Evolutionary conservation across 2,888 invertebrate species (phyloP).

Genomic region (Synanthedon andrenaeformis): DNA sequence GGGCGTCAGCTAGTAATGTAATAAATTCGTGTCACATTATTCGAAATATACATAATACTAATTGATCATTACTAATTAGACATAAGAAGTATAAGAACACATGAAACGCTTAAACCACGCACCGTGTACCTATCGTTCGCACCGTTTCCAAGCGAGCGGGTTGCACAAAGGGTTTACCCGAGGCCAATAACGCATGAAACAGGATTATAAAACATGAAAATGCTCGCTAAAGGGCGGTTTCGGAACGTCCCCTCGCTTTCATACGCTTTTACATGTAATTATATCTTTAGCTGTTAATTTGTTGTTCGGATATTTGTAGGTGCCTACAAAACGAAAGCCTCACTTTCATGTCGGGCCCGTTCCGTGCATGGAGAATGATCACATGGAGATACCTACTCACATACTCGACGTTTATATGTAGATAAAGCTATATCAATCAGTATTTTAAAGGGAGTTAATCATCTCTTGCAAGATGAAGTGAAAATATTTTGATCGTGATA

Average conservation of each 20-base stretch:
- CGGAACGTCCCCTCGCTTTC: conserved; percentile 19
- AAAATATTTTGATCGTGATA: no score
- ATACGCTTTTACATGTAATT: conserved; percentile 45
- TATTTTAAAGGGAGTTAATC: no score
- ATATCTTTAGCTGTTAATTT: conserved; percentile 50
- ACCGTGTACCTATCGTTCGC: conserved; percentile 6
- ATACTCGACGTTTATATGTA: no score
- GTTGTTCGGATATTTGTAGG: not conserved
- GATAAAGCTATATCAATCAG: no score
- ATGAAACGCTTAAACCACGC: not conserved
- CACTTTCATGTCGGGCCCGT: not conserved
- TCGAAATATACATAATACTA: not conserved
- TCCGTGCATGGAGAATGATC: not conserved
- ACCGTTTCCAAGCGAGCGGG: conserved; percentile 25
- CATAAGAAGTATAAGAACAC: not conserved
- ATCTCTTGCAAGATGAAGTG: no score
- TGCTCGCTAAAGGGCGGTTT: conserved; percentile 50
- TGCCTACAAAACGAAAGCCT: not conserved
- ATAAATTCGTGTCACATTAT: no score
- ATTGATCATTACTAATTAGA: not conserved
- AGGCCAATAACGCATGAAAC: conserved; percentile 67
- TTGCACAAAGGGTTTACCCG: conserved; percentile 39
- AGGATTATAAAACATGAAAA: conserved; percentile 67
- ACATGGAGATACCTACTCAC: no score
- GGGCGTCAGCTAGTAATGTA: no score